These are phyloP conservation scores for Synanthedon tipuliformis DNA, from an alignment of 2,888 invertebrate genomes.

Conservation along the genomic window DNA sequence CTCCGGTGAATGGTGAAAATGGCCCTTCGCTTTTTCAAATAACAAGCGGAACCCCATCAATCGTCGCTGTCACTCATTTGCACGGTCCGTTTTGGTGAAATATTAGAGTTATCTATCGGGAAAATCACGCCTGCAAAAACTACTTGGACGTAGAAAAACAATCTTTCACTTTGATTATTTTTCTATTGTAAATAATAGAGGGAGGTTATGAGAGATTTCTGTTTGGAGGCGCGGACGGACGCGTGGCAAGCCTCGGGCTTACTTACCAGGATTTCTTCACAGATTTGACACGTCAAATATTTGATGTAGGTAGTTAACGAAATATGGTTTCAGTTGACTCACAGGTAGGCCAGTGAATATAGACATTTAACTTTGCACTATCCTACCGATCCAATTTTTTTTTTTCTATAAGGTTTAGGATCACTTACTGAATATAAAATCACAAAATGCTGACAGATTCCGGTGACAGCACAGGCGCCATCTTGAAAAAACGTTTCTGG, in stretches of 20 bases:
- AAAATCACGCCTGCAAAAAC: slow-evolving; percentile 57
- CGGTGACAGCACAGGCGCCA: too few relatives aligned
- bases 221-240: slow-evolving; percentile 24
- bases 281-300: slow-evolving; percentile 2
- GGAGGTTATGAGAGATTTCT: slow-evolving; percentile 35
- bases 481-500: too few relatives aligned
- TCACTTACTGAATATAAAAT: too few relatives aligned
- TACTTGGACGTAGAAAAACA: slow-evolving; percentile 49
- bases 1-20: slow-evolving; percentile 51
- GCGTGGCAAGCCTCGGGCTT: slow-evolving; percentile 35
- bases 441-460: too few relatives aligned
- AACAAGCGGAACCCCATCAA: slow-evolving; percentile 61
- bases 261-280: neutral
- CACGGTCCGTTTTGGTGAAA: slow-evolving; percentile 50
- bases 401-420: too few relatives aligned
- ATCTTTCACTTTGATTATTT: slow-evolving; percentile 64
- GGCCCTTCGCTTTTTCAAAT: slow-evolving; percentile 66
- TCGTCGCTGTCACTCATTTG: slow-evolving; percentile 60
- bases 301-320: slow-evolving; percentile 2
- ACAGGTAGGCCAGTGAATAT: too few relatives aligned
- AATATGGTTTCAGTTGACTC: neutral
- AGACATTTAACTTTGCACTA: too few relatives aligned
- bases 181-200: slow-evolving; percentile 63
- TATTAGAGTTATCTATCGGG: slow-evolving; percentile 60
- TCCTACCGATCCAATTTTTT: too few relatives aligned